Percentiles rank a stretch among this genome's conserved stretches.
These are phyloP conservation scores for Dolichoris vasculosae DNA, from an alignment of 1,140 invertebrate genomes.

Conservation along the genomic window DNA sequence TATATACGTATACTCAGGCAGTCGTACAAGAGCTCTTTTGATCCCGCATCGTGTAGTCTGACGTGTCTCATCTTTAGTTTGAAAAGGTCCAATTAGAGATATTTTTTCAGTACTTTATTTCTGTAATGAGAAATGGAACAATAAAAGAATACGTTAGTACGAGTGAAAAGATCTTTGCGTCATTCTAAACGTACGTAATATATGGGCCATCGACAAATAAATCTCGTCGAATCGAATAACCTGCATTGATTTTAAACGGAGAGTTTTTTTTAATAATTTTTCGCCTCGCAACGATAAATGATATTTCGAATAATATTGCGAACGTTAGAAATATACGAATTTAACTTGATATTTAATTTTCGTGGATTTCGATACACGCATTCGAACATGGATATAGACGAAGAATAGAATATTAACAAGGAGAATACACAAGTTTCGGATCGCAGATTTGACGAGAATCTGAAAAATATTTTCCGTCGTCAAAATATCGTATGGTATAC, in stretches of 20 bases:
- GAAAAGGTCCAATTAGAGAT: conserved; percentile 35
- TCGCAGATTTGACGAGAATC: not conserved
- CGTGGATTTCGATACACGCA: not conserved
- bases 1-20: not conserved
- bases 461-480: not conserved
- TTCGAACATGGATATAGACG: not conserved
- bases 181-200: not conserved
- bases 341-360: not conserved
- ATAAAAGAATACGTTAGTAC: not conserved
- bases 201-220: not conserved
- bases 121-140: not conserved
- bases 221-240: not conserved
- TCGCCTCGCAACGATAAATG: not conserved
- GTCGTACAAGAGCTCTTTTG: conserved; percentile 34
- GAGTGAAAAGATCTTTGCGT: not conserved
- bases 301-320: not conserved
- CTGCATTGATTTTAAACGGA: not conserved
- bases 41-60: not conserved
- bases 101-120: not conserved
- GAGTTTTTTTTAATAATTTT: not conserved
- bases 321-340: too few relatives aligned
- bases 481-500: not conserved
- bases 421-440: not conserved
- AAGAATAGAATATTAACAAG: not conserved
- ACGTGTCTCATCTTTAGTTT: conserved; percentile 16